Base-by-base conservation (phyloP, 1,140 invertebrate species). In the Drosophila parvula region DNA sequence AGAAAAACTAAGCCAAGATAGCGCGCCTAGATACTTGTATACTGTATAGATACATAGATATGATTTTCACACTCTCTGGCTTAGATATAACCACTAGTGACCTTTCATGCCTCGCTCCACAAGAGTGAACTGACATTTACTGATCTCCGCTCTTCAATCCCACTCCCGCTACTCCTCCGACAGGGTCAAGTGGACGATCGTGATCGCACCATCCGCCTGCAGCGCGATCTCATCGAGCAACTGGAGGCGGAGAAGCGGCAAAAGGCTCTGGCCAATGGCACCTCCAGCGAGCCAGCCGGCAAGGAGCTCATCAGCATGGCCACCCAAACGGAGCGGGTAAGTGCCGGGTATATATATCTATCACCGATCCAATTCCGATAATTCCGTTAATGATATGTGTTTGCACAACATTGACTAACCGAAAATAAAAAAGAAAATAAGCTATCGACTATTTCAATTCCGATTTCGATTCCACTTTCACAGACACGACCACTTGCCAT, bases 271-370 rank as follows among this genome's bases (percentile, higher is more conserved):
- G 51, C 64, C 61, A 53, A 63, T 38, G 51, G 63, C 27, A 43
- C 41, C 32, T 18, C 45, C 18, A 51, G 16, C 14, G 55, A 60
- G 45, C 63, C 51, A n/a, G 34, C 32, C 62, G 83, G 91, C 67
- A 86, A 93, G 84, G 74, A 92, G 79, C 71, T 78, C 70, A 93
- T 93, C 68, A 95, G 96, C 91, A 94, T 95, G 60, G 94, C 95
- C 57, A 96, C 95, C 44, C 95, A 96, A 91, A 96, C 95, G 16
- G 95, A 96, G 89, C 94, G 95, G 93, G 95, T 96, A 93, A 73
- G 81, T 78, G 36, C 47, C n/a, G 30, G 4, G 34, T 45, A 16
- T 30, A 44, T 22, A 57, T 38, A 36, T 51, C 44, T 22, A 22
- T 41, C 43, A 7, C 16, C 10, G 43, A 48, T 65, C 22, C 48